phyloP scores from a whole-genome alignment of 2,113 vertebrate genomes.

The Lagopus leucura region DNA sequence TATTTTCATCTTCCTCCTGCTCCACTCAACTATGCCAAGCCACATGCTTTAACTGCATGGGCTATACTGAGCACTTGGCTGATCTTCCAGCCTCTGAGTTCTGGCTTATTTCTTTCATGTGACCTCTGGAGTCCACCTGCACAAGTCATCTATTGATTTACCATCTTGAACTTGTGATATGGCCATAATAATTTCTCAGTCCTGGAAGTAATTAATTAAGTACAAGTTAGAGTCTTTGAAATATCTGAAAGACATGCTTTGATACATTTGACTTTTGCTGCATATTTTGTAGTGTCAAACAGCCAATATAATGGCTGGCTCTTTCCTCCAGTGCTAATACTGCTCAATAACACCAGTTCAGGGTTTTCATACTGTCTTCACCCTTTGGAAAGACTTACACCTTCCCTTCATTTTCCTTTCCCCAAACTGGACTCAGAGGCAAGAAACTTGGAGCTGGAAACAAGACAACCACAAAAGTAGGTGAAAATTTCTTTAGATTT shows the following conservation, averaged over 20 bases:
- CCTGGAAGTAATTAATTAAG: neutral
- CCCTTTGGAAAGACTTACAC: neutral
- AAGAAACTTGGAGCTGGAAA: neutral
- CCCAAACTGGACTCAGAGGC: neutral
- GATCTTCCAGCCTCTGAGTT: neutral
- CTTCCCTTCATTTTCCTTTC: neutral
- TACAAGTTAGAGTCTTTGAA: neutral
- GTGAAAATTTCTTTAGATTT: neutral
- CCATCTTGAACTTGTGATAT: neutral
- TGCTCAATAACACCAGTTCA: neutral
- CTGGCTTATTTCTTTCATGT: neutral
- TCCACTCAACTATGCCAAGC: neutral
- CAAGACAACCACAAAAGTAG: neutral
- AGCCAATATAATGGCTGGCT: neutral
- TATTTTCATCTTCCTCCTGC: neutral
- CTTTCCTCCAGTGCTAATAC: neutral
- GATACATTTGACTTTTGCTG: neutral
- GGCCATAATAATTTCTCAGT: neutral
- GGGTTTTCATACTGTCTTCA: neutral
- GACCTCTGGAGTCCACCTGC: neutral
- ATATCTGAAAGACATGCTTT: neutral
- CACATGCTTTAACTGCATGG: neutral
- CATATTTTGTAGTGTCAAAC: fast-evolving
- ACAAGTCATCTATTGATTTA: neutral
- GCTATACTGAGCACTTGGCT: neutral